Conservation (phyloP, 2,113 vertebrate genomes). For the Carassius gibelio region DNA sequence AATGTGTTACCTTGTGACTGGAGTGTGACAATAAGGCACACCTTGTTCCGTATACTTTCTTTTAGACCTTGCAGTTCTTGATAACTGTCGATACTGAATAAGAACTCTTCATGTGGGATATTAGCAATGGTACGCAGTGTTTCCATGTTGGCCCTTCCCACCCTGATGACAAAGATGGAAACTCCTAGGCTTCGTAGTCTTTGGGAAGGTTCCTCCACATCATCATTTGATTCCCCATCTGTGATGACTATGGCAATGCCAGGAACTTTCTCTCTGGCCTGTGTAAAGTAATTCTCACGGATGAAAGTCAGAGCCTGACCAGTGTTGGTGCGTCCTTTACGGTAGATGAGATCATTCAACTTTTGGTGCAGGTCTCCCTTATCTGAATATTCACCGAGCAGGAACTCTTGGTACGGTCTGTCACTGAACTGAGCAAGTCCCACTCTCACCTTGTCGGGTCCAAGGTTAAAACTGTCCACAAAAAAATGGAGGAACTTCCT, state of each 20-base stretch:
- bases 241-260: conserved; percentile 82
- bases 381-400: conserved; percentile 71
- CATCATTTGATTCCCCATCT: conserved; percentile 75
- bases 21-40: conserved; percentile 73
- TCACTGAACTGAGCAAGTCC: conserved; percentile 80
- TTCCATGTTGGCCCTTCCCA: conserved; percentile 64
- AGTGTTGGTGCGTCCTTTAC: conserved; percentile 68
- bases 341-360: conserved; percentile 68
- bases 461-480: conserved; percentile 73
- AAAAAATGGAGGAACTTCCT: conserved; percentile 72
- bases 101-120: conserved; percentile 73
- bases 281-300: conserved; percentile 71
- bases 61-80: conserved; percentile 68
- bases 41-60: conserved; percentile 66
- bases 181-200: conserved; percentile 71
- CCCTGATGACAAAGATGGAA: conserved; percentile 75
- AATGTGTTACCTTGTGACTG: conserved; percentile 65
- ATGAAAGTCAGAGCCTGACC: conserved; percentile 78
- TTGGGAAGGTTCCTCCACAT: conserved; percentile 66
- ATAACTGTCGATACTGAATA: conserved; percentile 68
- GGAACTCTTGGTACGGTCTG: conserved; percentile 69
- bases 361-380: conserved; percentile 69
- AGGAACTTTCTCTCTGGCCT: conserved; percentile 64
- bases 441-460: conserved; percentile 70
- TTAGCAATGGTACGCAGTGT: conserved; percentile 76